phyloP scores from a whole-genome alignment of 1,140 invertebrate species.

The Papilio helenus region DNA sequence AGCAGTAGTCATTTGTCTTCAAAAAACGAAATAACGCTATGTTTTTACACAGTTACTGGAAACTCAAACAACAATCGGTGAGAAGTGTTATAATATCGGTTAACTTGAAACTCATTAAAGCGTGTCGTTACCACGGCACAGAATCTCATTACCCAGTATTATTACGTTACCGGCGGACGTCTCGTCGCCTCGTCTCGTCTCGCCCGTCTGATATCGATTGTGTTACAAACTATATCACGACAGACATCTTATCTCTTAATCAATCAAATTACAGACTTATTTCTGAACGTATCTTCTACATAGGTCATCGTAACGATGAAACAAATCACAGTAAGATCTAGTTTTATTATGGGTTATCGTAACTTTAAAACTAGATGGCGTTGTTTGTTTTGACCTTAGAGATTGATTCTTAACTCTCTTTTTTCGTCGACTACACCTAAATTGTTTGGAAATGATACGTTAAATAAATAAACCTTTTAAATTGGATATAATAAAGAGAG shows the following conservation, averaged over 20 bases:
- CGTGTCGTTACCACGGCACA: not conserved
- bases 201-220: slow-evolving; percentile 52
- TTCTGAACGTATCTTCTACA: slow-evolving; percentile 45
- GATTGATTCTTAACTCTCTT: too few relatives aligned
- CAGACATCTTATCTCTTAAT: slow-evolving; percentile 45
- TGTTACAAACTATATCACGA: slow-evolving; percentile 48
- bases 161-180: slow-evolving; percentile 42
- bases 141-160: slow-evolving; percentile 33
- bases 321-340: not conserved
- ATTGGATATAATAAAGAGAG: not conserved
- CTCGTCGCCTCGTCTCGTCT: slow-evolving; percentile 27
- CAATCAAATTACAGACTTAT: slow-evolving; percentile 46
- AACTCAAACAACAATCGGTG: not conserved
- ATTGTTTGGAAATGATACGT: too few relatives aligned
- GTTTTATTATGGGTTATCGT: not conserved
- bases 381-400: not conserved
- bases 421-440: too few relatives aligned
- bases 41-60: not conserved
- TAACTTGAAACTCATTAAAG: slow-evolving; percentile 32
- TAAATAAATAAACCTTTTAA: not conserved
- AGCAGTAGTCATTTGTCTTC: too few relatives aligned
- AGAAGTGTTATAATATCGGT: slow-evolving; percentile 8
- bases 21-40: too few relatives aligned
- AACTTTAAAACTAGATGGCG: not conserved
- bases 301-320: too few relatives aligned